A percentile compares a stretch with the other conserved stretches of the same genome.
These are phyloP conservation scores for Cassiopea andromeda DNA, from an alignment of 30 jellyfish, hydroid and myxozoan genomes.

Conservation along the genomic window DNA sequence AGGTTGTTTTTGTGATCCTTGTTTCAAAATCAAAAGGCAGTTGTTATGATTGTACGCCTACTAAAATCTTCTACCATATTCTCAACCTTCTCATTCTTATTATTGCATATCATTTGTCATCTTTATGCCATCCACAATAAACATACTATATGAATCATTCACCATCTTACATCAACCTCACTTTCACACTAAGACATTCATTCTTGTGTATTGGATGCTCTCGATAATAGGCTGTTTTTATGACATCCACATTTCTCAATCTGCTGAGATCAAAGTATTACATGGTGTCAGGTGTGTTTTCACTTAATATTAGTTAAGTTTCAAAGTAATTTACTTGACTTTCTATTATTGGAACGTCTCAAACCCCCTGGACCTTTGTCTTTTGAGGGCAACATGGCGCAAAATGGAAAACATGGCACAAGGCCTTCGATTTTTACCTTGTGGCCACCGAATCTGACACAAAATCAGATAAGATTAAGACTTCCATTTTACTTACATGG, in stretches of 20 bases:
- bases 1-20: too few species aligned
- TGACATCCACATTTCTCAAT: not conserved
- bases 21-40: too few species aligned
- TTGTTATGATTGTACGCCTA: too few species aligned
- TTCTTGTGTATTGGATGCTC: too few species aligned
- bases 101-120: too few species aligned
- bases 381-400: conserved; percentile 67
- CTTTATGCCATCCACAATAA: too few species aligned
- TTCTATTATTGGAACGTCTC: conserved; percentile 14
- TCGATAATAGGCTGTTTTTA: too few species aligned
- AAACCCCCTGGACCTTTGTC: conserved; percentile 56
- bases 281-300: conserved; percentile 58
- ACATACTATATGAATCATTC: too few species aligned
- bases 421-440: conserved; percentile 51
- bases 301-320: conserved; percentile 1
- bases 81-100: too few species aligned
- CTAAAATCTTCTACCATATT: too few species aligned
- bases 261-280: not conserved
- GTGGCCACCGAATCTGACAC: conserved; percentile 65
- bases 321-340: not conserved
- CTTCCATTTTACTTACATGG: conserved; percentile 56
- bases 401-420: conserved; percentile 57
- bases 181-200: too few species aligned
- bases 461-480: conserved; percentile 60
- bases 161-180: too few species aligned